Evolutionary conservation across 1,140 invertebrate species (phyloP).

Genomic region (Trachymyrmex cornetzi): DNA sequence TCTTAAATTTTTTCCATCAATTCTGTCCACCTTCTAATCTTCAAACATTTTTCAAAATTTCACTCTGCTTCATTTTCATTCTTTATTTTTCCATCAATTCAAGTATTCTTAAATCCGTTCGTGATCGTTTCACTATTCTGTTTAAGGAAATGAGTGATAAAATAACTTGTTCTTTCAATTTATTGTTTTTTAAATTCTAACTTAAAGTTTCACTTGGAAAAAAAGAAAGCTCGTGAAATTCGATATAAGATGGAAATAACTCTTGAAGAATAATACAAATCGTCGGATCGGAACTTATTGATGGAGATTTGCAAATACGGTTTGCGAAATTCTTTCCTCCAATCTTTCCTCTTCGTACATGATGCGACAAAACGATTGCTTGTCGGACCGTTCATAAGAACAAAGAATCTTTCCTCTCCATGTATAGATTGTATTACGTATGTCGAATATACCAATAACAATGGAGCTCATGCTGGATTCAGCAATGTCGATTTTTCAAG

Average conservation of each 20-base stretch:
- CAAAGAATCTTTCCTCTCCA: slow-evolving; percentile 31
- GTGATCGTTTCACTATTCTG: slow-evolving; percentile 2
- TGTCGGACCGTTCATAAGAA: neutral
- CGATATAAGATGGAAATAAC: neutral
- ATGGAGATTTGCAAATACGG: neutral
- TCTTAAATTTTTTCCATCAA: slow-evolving; percentile 26
- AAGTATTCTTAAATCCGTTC: slow-evolving; percentile 18
- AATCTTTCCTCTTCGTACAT: neutral
- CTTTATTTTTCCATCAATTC: slow-evolving; percentile 24
- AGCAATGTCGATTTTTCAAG: slow-evolving; percentile 67
- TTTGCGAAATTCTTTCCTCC: neutral
- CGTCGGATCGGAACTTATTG: neutral
- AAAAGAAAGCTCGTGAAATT: neutral
- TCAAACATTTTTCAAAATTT: slow-evolving; percentile 33
- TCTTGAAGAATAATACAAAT: neutral
- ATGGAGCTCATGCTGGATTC: slow-evolving; percentile 18
- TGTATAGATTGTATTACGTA: slow-evolving; percentile 43
- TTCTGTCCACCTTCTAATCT: slow-evolving; percentile 15
- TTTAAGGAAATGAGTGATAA: slow-evolving; percentile 31
- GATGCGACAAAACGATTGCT: neutral
- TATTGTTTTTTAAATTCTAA: neutral
- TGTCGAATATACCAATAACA: slow-evolving; percentile 43
- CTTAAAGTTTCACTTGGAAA: neutral
- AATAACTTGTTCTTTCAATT: neutral
- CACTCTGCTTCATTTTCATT: slow-evolving; percentile 16